Percentiles rank a stretch among this genome's conserved stretches.
phyloP scores from a whole-genome alignment of 2,797 vertebrate species.

The Sebastes steindachneri region DNA sequence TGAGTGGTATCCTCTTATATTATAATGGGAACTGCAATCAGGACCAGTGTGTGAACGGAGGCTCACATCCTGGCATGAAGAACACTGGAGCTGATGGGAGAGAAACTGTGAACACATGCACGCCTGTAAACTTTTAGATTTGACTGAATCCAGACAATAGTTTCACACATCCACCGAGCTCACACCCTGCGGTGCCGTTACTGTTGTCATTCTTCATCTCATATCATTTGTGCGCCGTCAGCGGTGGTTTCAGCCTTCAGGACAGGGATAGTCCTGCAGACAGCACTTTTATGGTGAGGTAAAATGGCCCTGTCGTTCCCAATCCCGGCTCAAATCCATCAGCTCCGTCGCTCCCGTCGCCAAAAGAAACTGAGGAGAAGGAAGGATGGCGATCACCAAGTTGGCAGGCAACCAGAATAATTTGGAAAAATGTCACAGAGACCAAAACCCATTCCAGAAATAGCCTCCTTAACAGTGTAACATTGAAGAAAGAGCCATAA shows the following conservation, averaged over 20 bases:
- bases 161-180: background rate
- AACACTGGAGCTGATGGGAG: constrained; percentile 19
- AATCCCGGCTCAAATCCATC: constrained; percentile 71
- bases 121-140: background rate
- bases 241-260: constrained; percentile 37
- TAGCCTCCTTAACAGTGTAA: constrained; percentile 30
- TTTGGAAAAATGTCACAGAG: constrained; percentile 53
- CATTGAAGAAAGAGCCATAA: constrained; percentile 28
- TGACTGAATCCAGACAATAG: constrained; percentile 5
- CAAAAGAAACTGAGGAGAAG: constrained; percentile 34
- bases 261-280: constrained; percentile 45
- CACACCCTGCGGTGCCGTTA: background rate
- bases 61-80: constrained; percentile 60
- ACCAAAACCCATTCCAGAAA: constrained; percentile 41
- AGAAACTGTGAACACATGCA: constrained; percentile 5
- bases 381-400: constrained; percentile 33
- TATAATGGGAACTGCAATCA: constrained; percentile 66
- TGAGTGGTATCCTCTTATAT: constrained; percentile 67
- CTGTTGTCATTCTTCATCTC: constrained; percentile 47
- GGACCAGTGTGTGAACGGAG: constrained; percentile 60
- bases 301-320: constrained; percentile 61
- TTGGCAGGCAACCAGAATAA: constrained; percentile 59
- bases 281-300: constrained; percentile 52
- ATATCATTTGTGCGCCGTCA: constrained; percentile 21
- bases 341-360: constrained; percentile 26